phyloP scores from a whole-genome alignment of 2,888 invertebrate species.

The Ectemnius continuus region DNA sequence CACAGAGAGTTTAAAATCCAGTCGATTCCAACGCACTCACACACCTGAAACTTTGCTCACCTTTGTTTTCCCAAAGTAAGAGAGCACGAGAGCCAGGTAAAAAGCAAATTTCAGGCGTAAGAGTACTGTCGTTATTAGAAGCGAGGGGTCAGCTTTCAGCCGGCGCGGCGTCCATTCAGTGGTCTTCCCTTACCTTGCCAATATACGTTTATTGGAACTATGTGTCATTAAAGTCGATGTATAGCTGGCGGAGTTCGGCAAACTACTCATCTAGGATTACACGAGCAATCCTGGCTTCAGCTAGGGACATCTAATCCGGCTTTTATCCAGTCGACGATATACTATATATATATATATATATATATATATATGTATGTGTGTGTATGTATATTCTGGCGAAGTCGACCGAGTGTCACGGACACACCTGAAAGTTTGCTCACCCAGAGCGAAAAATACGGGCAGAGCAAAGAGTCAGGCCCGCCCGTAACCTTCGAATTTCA shows the following conservation, averaged over 20 bases:
- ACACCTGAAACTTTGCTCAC: constrained; percentile 78
- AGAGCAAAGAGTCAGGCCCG: constrained; percentile 92
- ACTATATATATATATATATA: background rate
- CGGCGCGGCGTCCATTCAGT: constrained; percentile 12
- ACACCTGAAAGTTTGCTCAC: constrained; percentile 95
- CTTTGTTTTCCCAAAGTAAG: constrained; percentile 70
- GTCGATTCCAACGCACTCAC: constrained; percentile 73
- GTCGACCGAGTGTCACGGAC: constrained; percentile 77
- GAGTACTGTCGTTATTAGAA: constrained; percentile 68
- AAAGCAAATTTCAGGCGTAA: constrained; percentile 77
- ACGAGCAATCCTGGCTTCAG: background rate
- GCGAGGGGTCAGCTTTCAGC: background rate
- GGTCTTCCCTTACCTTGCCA: constrained; percentile 8
- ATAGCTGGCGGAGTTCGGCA: too few relatives aligned
- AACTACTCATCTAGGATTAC: background rate
- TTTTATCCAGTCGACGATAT: background rate
- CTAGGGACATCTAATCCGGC: background rate
- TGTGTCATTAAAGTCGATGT: too few relatives aligned
- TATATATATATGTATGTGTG: background rate
- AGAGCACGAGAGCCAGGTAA: constrained; percentile 72
- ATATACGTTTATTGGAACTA: too few relatives aligned
- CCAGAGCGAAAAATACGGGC: constrained; percentile 82
- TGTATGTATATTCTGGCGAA: too few relatives aligned
- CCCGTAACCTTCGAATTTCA: constrained; percentile 79
- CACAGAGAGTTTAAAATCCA: background rate